These are phyloP conservation scores for Lasiurus cinereus DNA, from an alignment of 2,113 vertebrate genomes.

Conservation along the genomic window DNA sequence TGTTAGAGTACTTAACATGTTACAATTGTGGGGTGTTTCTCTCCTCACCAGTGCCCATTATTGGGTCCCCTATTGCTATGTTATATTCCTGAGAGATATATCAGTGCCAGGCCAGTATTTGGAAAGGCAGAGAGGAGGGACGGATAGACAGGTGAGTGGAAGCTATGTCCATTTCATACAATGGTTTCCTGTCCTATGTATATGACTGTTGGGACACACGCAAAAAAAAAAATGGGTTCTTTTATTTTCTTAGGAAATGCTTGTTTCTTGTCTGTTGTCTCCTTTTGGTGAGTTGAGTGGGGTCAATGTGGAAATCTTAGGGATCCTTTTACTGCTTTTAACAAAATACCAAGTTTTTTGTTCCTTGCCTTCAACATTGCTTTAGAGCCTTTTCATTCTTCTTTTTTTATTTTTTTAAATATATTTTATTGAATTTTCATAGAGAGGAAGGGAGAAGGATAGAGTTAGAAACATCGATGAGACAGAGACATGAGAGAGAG, in stretches of 20 bases:
- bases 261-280: not conserved
- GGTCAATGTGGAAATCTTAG: not conserved
- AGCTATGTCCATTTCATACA: not conserved
- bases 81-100: not conserved
- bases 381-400: not conserved
- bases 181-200: not conserved
- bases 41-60: not conserved
- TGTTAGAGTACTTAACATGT: not conserved
- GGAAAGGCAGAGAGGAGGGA: not conserved
- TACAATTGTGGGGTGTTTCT: not conserved
- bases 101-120: not conserved
- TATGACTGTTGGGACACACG: not conserved
- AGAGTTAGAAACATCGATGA: too few species aligned
- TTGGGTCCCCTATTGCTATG: not conserved
- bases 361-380: not conserved
- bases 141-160: not conserved
- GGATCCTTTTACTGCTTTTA: not conserved
- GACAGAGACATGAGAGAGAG: too few species aligned
- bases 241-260: constrained; percentile 32
- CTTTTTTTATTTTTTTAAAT: too few species aligned
- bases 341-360: not conserved
- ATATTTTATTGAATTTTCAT: too few species aligned
- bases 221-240: not conserved
- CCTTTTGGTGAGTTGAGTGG: not conserved
- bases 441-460: too few species aligned